Percentiles rank a stretch among this genome's conserved stretches.
These are phyloP conservation scores for Mormyrus iriodes DNA, from an alignment of 2,113 vertebrate genomes.

Conservation along the genomic window DNA sequence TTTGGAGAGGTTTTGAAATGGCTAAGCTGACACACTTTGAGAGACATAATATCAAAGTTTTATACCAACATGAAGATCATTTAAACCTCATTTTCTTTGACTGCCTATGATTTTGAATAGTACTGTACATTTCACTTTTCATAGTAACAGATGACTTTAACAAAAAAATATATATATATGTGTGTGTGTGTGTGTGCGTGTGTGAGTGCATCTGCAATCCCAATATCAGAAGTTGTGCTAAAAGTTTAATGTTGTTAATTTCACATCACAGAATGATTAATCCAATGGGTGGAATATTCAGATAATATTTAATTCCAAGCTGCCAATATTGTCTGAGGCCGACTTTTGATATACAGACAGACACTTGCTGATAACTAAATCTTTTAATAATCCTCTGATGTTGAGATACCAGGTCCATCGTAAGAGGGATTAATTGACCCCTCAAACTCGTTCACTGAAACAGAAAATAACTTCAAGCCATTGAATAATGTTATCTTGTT, in stretches of 20 bases:
- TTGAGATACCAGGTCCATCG: background rate
- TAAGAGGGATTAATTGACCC: background rate
- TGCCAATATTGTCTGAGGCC: background rate
- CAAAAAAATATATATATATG: background rate
- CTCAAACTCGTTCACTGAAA: background rate
- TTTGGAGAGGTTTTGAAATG: background rate
- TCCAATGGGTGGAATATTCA: background rate
- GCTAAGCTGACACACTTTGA: background rate
- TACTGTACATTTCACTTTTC: too few species aligned
- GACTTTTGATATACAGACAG: background rate
- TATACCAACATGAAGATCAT: background rate
- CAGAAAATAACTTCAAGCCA: background rate
- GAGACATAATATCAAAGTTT: background rate
- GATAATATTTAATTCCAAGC: background rate
- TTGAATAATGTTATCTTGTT: slow-evolving; percentile 32
- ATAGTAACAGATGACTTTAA: background rate
- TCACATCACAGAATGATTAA: background rate
- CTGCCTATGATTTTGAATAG: background rate
- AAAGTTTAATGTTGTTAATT: background rate
- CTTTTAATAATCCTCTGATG: background rate
- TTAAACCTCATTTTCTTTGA: background rate
- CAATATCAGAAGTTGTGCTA: background rate
- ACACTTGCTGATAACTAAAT: background rate
- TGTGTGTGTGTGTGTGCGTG: too few species aligned
- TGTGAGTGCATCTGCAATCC: background rate